A percentile compares a stretch with the other conserved stretches of the same genome.
These are phyloP conservation scores for Acyrthosiphon pisum DNA, from an alignment of 1,140 invertebrate genomes.

Conservation along the genomic window DNA sequence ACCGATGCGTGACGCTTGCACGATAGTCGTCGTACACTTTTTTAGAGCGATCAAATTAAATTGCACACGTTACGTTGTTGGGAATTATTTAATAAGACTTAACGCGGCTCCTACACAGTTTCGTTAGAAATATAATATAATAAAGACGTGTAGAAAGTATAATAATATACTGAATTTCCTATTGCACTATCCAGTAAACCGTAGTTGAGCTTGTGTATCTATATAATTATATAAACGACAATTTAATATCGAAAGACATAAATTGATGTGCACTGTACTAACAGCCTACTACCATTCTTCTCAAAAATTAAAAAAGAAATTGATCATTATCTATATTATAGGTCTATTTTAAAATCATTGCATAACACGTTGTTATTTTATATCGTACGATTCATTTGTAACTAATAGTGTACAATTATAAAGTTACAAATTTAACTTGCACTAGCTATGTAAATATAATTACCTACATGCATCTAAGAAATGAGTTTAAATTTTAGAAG, in stretches of 20 bases:
- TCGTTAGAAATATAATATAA: not conserved
- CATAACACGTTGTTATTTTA: not conserved
- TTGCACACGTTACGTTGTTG: not conserved
- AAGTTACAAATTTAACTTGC: not conserved
- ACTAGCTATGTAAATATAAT: no score
- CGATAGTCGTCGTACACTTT: not conserved
- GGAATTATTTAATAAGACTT: conserved; percentile 17
- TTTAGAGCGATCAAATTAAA: not conserved
- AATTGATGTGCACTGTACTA: not conserved
- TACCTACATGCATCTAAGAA: not conserved
- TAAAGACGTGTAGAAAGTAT: not conserved
- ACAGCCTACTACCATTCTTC: not conserved
- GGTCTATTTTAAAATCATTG: not conserved
- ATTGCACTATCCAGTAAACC: not conserved
- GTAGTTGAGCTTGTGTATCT: not conserved
- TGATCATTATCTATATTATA: not conserved
- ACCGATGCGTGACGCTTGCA: not conserved
- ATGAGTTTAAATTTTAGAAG: not conserved
- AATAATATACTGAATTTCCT: not conserved
- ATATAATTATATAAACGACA: no score
- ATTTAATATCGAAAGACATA: not conserved
- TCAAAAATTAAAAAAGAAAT: not conserved
- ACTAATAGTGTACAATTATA: not conserved
- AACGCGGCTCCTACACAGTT: not conserved
- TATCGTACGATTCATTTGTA: not conserved